Base-by-base conservation (phyloP, 2,888 invertebrate species). In the Adelphocoris suturalis region DNA sequence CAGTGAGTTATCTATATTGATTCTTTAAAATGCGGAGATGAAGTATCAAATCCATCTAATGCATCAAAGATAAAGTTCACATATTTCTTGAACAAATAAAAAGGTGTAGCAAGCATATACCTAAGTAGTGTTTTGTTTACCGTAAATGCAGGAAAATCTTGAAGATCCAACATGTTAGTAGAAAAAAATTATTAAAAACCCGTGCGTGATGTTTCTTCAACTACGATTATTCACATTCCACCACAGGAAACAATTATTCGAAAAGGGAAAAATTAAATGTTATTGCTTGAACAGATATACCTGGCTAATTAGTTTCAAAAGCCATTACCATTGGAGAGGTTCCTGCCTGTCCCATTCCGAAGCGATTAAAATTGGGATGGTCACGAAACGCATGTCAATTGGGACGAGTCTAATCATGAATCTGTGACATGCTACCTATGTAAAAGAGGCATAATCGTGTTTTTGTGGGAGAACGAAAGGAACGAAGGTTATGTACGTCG, bases 331-430 rank as follows among this genome's bases (percentile, higher is more conserved):
- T 57, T 84, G 52, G 55, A 61, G 37, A 57, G 48, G 52, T 85
- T 85, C n/a, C n/a, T 23, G 14, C 23, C 57, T 28, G 61, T 57
- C 85, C 61, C 61, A 61, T 85, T 85, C 28, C 78, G 28, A 7
- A 46, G 5, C 78, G 78, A 78, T 78, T 78, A 78, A 78, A 78
- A 78, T 78, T 37, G 47, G 19, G 46, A 78, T 78, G 78, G 85
- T 85, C 85, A 85, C 85, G 85, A 85, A 85, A 57, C 85, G 85
- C 85, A 85, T 85, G 85, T 85, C 85, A 85, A 85, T 85, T 85
- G 85, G 57, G 61, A 57, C 5, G 85, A 61, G 85, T 19, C 85
- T 57, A 57, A 85, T 85, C 55, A 85, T 85, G 85, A 85, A 85
- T 85, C 57, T 61, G 85, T 85, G 85, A 61, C 85, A 85, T 85